These are phyloP conservation scores for Anastatus disparis DNA, from an alignment of 1,140 invertebrate genomes.

Conservation along the genomic window DNA sequence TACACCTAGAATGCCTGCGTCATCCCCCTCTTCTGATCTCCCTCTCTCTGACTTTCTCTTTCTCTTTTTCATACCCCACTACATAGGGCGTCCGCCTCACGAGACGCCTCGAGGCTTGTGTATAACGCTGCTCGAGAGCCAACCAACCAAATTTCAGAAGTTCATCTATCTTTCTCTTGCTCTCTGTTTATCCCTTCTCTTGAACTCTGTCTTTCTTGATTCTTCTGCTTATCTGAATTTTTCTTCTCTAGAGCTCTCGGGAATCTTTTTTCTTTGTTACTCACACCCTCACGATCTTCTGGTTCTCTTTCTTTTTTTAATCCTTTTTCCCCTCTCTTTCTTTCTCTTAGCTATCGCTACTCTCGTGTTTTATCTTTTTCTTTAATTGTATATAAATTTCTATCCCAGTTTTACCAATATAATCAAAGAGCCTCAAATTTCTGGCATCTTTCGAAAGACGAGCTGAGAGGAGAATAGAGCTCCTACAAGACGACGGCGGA, in stretches of 20 bases:
- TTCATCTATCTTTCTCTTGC: conserved; percentile 36
- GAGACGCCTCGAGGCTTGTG: conserved; percentile 24
- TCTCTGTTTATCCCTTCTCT: conserved; percentile 1
- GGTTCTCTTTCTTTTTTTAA: background rate
- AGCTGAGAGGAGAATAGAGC: conserved; percentile 10
- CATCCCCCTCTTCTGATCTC: conserved; percentile 23
- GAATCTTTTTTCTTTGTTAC: conserved; percentile 26
- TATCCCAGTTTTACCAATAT: no score
- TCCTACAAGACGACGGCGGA: conserved; percentile 44
- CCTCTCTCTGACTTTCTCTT: background rate
- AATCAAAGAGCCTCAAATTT: background rate
- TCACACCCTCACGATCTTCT: conserved; percentile 12
- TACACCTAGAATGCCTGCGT: background rate
- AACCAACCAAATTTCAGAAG: conserved; percentile 64
- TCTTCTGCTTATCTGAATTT: conserved; percentile 37
- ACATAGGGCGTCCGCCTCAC: conserved; percentile 13
- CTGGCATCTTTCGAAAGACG: background rate
- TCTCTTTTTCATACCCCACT: conserved; percentile 14
- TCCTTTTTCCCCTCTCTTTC: background rate
- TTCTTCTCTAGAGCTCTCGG: conserved; percentile 1
- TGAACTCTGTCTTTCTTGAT: background rate
- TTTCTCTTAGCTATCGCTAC: background rate
- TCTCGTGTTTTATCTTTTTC: background rate
- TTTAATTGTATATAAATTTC: no score
- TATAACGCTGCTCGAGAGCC: conserved; percentile 51